A percentile compares a stretch with the other conserved stretches of the same genome.
Evolutionary conservation across 2,888 invertebrate species (phyloP).

Genomic region (Lochmaea capreae): DNA sequence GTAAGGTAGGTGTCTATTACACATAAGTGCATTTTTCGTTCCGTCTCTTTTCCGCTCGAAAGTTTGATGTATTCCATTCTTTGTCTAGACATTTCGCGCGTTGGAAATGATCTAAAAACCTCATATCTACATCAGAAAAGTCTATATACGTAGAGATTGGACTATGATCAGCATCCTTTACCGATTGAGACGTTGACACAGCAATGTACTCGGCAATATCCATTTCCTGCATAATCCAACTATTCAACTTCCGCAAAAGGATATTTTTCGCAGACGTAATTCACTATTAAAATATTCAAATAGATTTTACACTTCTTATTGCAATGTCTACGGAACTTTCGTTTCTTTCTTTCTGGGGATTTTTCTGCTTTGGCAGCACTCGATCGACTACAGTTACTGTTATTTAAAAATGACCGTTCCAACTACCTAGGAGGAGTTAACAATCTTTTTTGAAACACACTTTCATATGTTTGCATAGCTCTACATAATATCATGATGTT

Average conservation of each 20-base stretch:
- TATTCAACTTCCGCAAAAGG: slow-evolving; percentile 54
- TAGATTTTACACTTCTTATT: slow-evolving; percentile 53
- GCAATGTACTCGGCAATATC: slow-evolving; percentile 63
- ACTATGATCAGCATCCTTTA: slow-evolving; percentile 59
- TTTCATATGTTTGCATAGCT: too few species aligned
- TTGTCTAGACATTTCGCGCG: slow-evolving; percentile 52
- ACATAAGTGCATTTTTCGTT: slow-evolving; percentile 56
- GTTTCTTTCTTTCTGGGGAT: slow-evolving; percentile 15
- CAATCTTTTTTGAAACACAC: too few species aligned
- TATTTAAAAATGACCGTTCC: slow-evolving; percentile 8
- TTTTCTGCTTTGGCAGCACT: slow-evolving; percentile 32
- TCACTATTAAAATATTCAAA: slow-evolving; percentile 57
- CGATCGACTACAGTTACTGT: slow-evolving; percentile 10
- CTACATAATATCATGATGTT: too few species aligned
- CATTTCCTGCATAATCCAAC: slow-evolving; percentile 62
- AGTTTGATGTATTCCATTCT: slow-evolving; percentile 41
- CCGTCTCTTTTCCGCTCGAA: slow-evolving; percentile 37
- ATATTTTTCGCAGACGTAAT: slow-evolving; percentile 54
- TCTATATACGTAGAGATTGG: slow-evolving; percentile 57
- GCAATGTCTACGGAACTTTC: slow-evolving; percentile 44
- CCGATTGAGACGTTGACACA: slow-evolving; percentile 62
- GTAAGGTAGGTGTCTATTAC: slow-evolving; percentile 59
- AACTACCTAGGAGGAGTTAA: background rate
- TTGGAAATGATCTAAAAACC: slow-evolving; percentile 53
- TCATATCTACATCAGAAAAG: slow-evolving; percentile 54